Conservation (phyloP, 2,888 invertebrate genomes). For the Liposcelis brunnea region DNA sequence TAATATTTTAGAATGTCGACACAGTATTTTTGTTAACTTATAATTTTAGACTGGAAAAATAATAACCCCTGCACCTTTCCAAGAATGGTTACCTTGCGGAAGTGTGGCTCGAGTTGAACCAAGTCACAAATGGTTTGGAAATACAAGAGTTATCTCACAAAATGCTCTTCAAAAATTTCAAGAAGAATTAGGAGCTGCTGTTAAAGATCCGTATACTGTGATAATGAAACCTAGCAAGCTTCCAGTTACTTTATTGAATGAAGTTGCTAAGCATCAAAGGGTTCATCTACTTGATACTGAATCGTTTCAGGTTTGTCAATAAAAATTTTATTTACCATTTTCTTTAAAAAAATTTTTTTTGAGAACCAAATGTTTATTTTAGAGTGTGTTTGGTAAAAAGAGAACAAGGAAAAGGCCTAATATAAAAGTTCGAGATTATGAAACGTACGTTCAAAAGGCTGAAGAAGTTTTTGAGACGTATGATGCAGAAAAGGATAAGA, state of each 20-base stretch:
- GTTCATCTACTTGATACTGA: slow-evolving; percentile 94
- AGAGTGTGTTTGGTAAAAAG: slow-evolving; percentile 89
- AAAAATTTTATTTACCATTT: neutral
- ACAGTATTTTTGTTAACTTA: neutral
- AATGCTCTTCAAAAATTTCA: slow-evolving; percentile 76
- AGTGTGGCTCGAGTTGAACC: slow-evolving; percentile 90
- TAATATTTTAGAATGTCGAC: too few relatives aligned
- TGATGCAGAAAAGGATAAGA: slow-evolving; percentile 45
- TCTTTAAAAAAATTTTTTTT: neutral
- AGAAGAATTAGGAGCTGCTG: slow-evolving; percentile 83
- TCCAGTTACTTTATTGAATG: slow-evolving; percentile 86
- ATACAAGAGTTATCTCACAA: slow-evolving; percentile 92
- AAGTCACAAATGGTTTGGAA: slow-evolving; percentile 97
- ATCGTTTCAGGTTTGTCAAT: slow-evolving; percentile 13
- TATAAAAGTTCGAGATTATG: slow-evolving; percentile 52
- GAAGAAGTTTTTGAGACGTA: slow-evolving; percentile 59
- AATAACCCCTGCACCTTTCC: slow-evolving; percentile 86
- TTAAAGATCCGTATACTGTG: slow-evolving; percentile 93
- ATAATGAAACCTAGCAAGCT: slow-evolving; percentile 92
- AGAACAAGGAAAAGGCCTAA: slow-evolving; percentile 82
- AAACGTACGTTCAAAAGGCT: slow-evolving; percentile 55
- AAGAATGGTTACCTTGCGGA: slow-evolving; percentile 74
- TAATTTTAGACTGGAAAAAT: slow-evolving; percentile 54
- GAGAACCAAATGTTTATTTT: slow-evolving; percentile 33
- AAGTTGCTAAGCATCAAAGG: slow-evolving; percentile 72